Base-by-base conservation (phyloP, 1,140 invertebrate species). In the Euura lappo region DNA sequence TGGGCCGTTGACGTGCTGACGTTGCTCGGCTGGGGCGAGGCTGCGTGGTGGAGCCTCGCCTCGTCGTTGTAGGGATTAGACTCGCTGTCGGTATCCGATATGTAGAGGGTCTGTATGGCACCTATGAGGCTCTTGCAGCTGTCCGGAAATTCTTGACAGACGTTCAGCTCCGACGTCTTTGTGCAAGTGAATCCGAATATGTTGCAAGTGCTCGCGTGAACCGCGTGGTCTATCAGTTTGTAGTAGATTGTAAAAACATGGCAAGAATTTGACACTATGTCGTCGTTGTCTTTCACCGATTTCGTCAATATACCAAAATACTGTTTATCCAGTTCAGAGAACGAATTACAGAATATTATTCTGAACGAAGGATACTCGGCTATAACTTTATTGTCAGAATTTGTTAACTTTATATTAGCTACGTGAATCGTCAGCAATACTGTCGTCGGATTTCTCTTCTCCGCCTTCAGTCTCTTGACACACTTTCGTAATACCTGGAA, bases 181-280 rank as follows among this genome's bases (percentile, higher is more conserved):
- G 87, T 88, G 44, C 87, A 88, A 6, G 77, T 83, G 66, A 88
- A 88, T 42, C 83, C 86, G 73, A 87, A 88, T 65, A 84, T 75
- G 69, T 83, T 85, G 60, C 83, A 86, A 2, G 83, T 86, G 47
- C 75, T 84, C 0, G 81, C 85, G 88, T 98, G 97, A 46, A 93
- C 91, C 51, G 90, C 89, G 84, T 98, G 94, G 83, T 97, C 94
- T 1, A 92, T 91, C 64, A 96, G 87, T 81, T 96, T 93, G 0
- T 95, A 92, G 81, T 98, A 96, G 11, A 98, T 94, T 75, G 95
- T 96, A 84, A 99, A 99, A 0, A 98, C 96, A 85, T 99, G 97
- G 83, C 97, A 98, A 60, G 96, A 97, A 81, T 95, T 96, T 10
- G 95, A 96, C 1, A 94, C 90, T 11, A 90, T 86, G 64, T 89